Conservation (phyloP, 2,113 vertebrate species). For the Tragelaphus strepsiceros region DNA sequence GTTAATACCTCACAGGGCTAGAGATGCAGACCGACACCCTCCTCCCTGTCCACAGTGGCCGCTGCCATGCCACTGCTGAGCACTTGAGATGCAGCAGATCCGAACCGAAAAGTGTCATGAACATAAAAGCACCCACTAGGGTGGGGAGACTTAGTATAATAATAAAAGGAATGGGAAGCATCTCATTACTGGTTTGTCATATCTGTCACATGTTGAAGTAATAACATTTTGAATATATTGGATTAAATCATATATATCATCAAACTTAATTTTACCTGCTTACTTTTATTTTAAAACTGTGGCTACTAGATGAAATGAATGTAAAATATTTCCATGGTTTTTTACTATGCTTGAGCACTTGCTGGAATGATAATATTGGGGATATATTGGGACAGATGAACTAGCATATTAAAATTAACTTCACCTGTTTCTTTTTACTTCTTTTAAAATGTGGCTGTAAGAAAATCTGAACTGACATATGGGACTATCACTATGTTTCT, state of each 20-base stretch:
- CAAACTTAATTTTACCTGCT: not conserved
- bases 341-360: not conserved
- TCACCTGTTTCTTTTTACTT: not conserved
- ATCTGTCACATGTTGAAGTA: not conserved
- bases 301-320: not conserved
- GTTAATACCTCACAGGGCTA: not conserved
- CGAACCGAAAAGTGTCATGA: rapidly evolving
- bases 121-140: not conserved
- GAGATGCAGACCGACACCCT: not conserved
- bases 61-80: rapidly evolving
- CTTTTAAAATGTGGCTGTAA: not conserved
- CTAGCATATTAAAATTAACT: not conserved
- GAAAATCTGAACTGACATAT: not conserved
- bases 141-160: rapidly evolving
- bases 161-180: not conserved
- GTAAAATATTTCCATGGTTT: not conserved
- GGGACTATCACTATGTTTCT: not conserved
- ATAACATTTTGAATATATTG: not conserved
- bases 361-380: not conserved
- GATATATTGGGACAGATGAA: not conserved
- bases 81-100: not conserved
- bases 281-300: not conserved
- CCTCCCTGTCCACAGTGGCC: not conserved
- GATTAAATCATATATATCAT: not conserved
- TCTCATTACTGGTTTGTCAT: not conserved